Evolutionary conservation across 2,113 vertebrate genomes (phyloP).

Genomic region (Puffinus mauretanicus): DNA sequence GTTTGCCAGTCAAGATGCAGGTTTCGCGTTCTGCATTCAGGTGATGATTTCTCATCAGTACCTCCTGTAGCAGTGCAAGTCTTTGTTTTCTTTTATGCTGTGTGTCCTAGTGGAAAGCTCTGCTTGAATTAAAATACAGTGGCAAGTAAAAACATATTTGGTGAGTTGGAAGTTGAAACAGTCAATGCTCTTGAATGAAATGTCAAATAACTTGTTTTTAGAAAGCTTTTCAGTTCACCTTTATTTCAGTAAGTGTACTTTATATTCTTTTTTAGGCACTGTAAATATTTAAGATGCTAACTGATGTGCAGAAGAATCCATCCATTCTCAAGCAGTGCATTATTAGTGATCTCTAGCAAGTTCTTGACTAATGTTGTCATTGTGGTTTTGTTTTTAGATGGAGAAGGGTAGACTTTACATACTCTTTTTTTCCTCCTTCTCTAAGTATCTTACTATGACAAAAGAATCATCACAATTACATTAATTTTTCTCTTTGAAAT

Average conservation of each 20-base stretch:
- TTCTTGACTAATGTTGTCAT: background rate
- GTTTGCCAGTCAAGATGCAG: background rate
- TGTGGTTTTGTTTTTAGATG: background rate
- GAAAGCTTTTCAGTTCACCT: constrained; percentile 59
- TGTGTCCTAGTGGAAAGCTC: background rate
- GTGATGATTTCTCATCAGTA: background rate
- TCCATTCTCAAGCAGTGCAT: background rate
- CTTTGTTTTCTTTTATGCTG: background rate
- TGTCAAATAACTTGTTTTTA: background rate
- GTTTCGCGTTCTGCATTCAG: background rate
- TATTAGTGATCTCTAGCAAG: constrained; percentile 13
- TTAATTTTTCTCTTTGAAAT: background rate
- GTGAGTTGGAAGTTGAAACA: background rate
- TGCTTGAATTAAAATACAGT: background rate
- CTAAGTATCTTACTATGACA: background rate
- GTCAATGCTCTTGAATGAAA: background rate
- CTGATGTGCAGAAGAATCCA: constrained; percentile 32
- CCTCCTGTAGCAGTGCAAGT: background rate
- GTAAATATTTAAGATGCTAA: constrained; percentile 52
- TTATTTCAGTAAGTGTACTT: constrained; percentile 44
- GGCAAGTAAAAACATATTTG: background rate
- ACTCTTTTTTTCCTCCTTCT: background rate
- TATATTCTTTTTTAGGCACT: constrained; percentile 67
- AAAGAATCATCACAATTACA: background rate
- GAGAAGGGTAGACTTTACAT: background rate